Conservation (phyloP, 2,797 vertebrate genomes). For the Natrix natrix region DNA sequence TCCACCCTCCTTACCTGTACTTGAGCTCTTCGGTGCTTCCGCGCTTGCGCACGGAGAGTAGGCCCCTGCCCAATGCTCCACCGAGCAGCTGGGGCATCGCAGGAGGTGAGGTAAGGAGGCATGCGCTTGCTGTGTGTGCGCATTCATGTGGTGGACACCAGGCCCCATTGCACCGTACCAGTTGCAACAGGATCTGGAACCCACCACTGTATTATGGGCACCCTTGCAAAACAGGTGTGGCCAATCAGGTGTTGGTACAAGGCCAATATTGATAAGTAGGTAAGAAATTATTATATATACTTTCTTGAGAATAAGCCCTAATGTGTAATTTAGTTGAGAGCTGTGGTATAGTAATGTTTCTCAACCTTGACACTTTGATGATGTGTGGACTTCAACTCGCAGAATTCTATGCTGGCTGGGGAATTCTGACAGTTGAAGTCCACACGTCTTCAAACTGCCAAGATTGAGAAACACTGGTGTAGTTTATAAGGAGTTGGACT, state of each 20-base stretch:
- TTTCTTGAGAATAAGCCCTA: not conserved
- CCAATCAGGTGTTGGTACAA: not conserved
- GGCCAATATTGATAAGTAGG: not conserved
- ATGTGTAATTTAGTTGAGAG: not conserved
- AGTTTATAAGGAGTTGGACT: not conserved
- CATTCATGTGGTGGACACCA: too few species aligned
- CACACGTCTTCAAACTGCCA: not conserved
- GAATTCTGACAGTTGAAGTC: not conserved
- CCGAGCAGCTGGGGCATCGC: too few species aligned
- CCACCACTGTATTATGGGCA: not conserved
- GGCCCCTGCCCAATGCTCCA: too few species aligned
- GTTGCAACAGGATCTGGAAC: too few species aligned
- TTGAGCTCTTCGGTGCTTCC: too few species aligned
- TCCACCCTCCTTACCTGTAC: too few species aligned
- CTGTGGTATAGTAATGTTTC: not conserved
- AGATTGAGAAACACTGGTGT: not conserved
- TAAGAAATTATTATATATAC: not conserved
- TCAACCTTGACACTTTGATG: too few species aligned
- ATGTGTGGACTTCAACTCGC: too few species aligned
- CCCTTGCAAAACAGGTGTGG: not conserved
- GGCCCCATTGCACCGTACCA: too few species aligned
- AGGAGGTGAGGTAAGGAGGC: too few species aligned
- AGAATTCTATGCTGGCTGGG: not conserved
- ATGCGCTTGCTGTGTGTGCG: too few species aligned
- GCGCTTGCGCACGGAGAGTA: too few species aligned